phyloP scores from a whole-genome alignment of 2,797 vertebrate species.

The Mareca penelope region DNA sequence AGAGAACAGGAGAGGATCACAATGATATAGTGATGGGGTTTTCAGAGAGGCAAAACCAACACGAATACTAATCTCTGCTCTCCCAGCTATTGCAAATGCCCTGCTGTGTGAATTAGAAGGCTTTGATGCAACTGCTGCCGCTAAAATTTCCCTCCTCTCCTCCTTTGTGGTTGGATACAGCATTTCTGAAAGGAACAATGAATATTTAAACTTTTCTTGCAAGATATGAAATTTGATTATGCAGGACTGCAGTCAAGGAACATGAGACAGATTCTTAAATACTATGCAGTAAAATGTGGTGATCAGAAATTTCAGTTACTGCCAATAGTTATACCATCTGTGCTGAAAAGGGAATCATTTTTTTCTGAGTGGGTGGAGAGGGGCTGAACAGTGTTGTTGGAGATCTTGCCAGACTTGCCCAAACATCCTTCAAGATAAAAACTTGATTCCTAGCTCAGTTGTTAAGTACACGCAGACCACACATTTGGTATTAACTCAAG shows the following conservation, averaged over 20 bases:
- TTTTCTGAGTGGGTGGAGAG: not conserved
- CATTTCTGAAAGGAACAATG: not conserved
- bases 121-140: not conserved
- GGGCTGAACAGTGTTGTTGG: not conserved
- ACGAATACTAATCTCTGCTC: not conserved
- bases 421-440: not conserved
- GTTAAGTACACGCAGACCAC: not conserved
- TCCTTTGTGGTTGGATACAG: not conserved
- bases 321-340: not conserved
- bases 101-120: not conserved
- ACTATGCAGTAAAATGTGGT: accelerated
- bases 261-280: not conserved
- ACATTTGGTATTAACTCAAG: not conserved
- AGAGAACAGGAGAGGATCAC: not conserved
- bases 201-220: not conserved
- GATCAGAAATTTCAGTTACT: not conserved
- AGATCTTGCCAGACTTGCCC: not conserved
- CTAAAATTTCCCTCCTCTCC: not conserved
- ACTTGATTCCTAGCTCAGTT: not conserved
- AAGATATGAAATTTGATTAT: not conserved
- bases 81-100: not conserved
- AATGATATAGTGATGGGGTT: not conserved
- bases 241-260: not conserved
- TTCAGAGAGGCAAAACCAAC: not conserved
- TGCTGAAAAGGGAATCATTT: not conserved